These are phyloP conservation scores for Parthenolecanium corni DNA, from an alignment of 2,888 invertebrate species.

Conservation along the genomic window DNA sequence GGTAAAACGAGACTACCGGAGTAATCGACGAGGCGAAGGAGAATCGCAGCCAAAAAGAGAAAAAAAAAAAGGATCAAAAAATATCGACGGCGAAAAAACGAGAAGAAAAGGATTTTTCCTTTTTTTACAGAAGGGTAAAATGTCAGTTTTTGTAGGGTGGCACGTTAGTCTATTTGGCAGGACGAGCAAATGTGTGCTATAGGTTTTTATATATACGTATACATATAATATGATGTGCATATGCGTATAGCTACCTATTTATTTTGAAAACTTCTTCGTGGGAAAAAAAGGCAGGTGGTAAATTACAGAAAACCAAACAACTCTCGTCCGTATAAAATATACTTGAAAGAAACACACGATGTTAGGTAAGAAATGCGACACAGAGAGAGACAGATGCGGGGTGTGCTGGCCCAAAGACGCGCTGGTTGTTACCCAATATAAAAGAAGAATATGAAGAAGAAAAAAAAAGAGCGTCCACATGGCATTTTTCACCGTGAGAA, in stretches of 20 bases:
- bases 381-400: background rate
- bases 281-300: slow-evolving; percentile 24
- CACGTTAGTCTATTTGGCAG: background rate
- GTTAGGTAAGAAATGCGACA: background rate
- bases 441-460: background rate
- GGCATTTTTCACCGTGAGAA: slow-evolving; percentile 1
- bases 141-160: slow-evolving; percentile 2
- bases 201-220: background rate
- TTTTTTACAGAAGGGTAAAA: slow-evolving; percentile 10
- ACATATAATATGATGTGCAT: no score
- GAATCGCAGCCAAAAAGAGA: no score
- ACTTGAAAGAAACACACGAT: background rate
- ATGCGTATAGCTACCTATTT: background rate
- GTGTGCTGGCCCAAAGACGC: background rate
- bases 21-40: no score
- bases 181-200: background rate
- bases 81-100: no score
- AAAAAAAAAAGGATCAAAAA: no score
- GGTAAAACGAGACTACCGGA: no score
- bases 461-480: background rate
- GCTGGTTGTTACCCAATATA: background rate
- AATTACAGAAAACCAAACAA: slow-evolving; percentile 21
- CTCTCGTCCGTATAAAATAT: background rate
- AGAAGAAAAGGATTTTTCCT: slow-evolving; percentile 11
- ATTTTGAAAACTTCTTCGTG: slow-evolving; percentile 6